Evolutionary conservation across 2,113 vertebrate genomes (phyloP).

Genomic region (Nothobranchius furzeri): DNA sequence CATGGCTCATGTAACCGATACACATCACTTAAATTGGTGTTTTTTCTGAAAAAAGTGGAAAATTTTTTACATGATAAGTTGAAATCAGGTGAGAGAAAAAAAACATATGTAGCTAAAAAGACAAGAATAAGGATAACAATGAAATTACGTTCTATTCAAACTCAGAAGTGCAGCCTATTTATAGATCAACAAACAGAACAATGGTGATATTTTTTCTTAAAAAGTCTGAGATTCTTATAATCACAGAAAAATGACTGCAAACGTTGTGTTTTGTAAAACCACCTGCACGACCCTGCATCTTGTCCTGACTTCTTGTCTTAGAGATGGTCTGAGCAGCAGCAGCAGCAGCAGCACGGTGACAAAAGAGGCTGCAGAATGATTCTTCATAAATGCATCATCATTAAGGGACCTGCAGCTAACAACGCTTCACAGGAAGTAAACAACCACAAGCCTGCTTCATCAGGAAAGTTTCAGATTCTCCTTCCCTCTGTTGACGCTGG

Average conservation of each 20-base stretch:
- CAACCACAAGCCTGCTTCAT: conserved; percentile 17
- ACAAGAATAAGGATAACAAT: background rate
- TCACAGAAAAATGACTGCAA: conserved; percentile 23
- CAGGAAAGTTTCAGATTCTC: conserved; percentile 2
- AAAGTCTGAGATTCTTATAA: conserved; percentile 40
- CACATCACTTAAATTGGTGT: background rate
- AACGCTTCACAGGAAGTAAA: conserved; percentile 41
- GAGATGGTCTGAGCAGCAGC: conserved; percentile 18
- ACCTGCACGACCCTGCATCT: conserved; percentile 5
- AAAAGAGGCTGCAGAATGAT: conserved; percentile 21
- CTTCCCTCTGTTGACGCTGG: background rate
- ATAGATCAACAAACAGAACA: conserved; percentile 30
- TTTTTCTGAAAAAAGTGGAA: background rate
- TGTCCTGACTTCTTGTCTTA: conserved; percentile 11
- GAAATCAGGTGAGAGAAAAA: conserved; percentile 12
- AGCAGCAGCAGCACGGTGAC: conserved; percentile 14
- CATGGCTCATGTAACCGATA: background rate
- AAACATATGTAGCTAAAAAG: background rate
- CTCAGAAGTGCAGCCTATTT: conserved; percentile 2
- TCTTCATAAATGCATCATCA: conserved; percentile 42
- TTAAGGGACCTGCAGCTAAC: conserved; percentile 32
- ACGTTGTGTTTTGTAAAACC: conserved; percentile 57
- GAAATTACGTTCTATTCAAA: background rate
- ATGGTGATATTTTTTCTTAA: conserved; percentile 42
- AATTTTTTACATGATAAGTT: conserved; percentile 1